A percentile compares a stretch with the other conserved stretches of the same genome.
These are phyloP conservation scores for Buathra laborator DNA, from an alignment of 2,888 invertebrate genomes.

Conservation along the genomic window DNA sequence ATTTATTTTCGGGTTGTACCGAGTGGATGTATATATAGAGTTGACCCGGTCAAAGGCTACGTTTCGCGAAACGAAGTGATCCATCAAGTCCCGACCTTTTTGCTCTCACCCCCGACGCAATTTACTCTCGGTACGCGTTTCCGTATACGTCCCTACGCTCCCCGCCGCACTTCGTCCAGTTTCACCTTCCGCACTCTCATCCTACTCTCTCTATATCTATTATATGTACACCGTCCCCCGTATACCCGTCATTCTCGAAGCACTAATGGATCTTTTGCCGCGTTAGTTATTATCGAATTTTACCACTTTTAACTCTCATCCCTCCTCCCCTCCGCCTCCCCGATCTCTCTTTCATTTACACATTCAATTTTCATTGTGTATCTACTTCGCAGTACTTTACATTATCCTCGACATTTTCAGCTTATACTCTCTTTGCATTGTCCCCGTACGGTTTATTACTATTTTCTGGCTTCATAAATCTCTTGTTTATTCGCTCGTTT, in stretches of 20 bases:
- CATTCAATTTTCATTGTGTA: conserved; percentile 51
- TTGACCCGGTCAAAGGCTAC: conserved; percentile 58
- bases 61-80: conserved; percentile 64
- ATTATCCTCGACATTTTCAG: conserved; percentile 9
- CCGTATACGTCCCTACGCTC: conserved; percentile 3
- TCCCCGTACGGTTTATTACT: not conserved
- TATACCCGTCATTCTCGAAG: not conserved
- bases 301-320: conserved; percentile 35
- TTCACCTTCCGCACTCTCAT: conserved; percentile 17
- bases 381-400: conserved; percentile 35
- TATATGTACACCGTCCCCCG: not conserved
- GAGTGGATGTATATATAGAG: conserved; percentile 3
- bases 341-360: conserved; percentile 26
- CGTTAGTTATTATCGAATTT: conserved; percentile 63
- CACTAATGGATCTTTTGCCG: conserved; percentile 66
- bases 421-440: not conserved
- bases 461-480: not conserved
- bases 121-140: conserved; percentile 48
- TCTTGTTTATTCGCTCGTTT: not conserved
- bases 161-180: conserved; percentile 1
- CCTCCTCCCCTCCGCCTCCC: no score
- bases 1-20: conserved; percentile 68
- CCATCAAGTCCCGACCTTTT: conserved; percentile 73
- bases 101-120: conserved; percentile 55
- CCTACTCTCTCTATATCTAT: not conserved